Evolutionary conservation across 2,888 invertebrate genomes (phyloP), one percentile per base, ranked within the genome.

Genomic region (Lithophane semibrunnea): DNA sequence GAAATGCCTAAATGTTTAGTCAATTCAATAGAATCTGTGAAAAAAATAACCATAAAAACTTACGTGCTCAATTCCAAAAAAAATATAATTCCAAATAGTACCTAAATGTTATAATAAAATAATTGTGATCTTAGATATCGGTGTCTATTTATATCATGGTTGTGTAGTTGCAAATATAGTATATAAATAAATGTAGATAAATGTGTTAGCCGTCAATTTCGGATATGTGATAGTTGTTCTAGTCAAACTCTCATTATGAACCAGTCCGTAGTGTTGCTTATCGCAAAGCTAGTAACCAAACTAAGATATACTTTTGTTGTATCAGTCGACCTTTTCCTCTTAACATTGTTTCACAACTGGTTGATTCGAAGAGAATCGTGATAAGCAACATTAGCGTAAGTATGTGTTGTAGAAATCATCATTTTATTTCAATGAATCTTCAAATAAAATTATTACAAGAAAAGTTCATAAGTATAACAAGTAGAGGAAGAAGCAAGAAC

Each of bases 101-200:
- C 44, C 10, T 75, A 63, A 44, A 67, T 63, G 37, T 85, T 60
- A 63, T 76, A 84, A 82, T 77, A 82, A 77, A 84, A 78, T 85
- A 73, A 83, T 78, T 88, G 88, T 86, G 86, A 88, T 88, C 68
- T 78, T 86, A 88, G 85, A 84, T 82, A 90, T 92, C 83, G 89
- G 84, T 92, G 92, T 92, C 91, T 92, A 92, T 93, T 89, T 91
- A 91, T 90, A 90, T 88, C 79, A 84, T 86, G 88, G 88, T 91
- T 91, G 88, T 90, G 89, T 91, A 92, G 89, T 88, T 81, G 88
- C 88, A 87, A 86, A 87, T 74, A 80, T 77, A 80, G 64, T 72
- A 64, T 69, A 64, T 60, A 61, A 58, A 78, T 80, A 52, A 83
- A 82, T 76, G 68, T 78, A 86, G 66, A 49, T 78, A 54, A 56